phyloP scores from a whole-genome alignment of 2,888 invertebrate genomes.

The Archips xylosteana region DNA sequence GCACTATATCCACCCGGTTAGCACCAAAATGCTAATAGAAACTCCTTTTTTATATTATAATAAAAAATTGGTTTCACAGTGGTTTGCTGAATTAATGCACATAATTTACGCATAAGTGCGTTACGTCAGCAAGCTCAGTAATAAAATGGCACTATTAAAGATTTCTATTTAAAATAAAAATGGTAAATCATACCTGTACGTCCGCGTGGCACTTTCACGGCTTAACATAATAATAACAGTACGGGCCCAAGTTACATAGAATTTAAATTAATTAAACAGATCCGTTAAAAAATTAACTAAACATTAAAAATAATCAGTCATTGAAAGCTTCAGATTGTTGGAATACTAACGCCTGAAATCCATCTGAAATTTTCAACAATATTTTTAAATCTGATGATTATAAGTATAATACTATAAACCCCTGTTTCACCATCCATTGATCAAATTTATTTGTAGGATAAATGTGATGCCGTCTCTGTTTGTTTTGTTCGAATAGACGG shows the following conservation, averaged over 20 bases:
- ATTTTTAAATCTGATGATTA: conserved; percentile 54
- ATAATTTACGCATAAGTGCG: neutral
- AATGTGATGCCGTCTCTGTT: too few relatives aligned
- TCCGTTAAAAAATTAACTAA: conserved; percentile 60
- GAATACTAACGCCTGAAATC: conserved; percentile 75
- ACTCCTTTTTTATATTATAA: neutral
- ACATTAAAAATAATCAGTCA: conserved; percentile 72
- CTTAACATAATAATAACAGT: conserved; percentile 56
- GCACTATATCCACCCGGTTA: conserved; percentile 23
- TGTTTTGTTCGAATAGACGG: too few relatives aligned
- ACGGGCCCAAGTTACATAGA: conserved; percentile 54
- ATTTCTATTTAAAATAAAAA: conserved; percentile 46
- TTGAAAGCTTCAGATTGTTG: conserved; percentile 82
- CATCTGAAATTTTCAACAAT: conserved; percentile 83
- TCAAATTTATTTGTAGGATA: too few relatives aligned
- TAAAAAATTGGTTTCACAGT: neutral
- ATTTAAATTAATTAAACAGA: conserved; percentile 63
- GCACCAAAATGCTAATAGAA: conserved; percentile 18
- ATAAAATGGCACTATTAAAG: conserved; percentile 33
- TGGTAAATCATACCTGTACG: conserved; percentile 77
- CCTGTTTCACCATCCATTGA: too few relatives aligned
- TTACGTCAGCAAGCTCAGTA: conserved; percentile 9
- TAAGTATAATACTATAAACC: conserved; percentile 18
- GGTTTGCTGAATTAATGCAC: conserved; percentile 14
- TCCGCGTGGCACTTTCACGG: conserved; percentile 67